Evolutionary conservation across 2,888 invertebrate species (phyloP).

Genomic region (Carabus problematicus): DNA sequence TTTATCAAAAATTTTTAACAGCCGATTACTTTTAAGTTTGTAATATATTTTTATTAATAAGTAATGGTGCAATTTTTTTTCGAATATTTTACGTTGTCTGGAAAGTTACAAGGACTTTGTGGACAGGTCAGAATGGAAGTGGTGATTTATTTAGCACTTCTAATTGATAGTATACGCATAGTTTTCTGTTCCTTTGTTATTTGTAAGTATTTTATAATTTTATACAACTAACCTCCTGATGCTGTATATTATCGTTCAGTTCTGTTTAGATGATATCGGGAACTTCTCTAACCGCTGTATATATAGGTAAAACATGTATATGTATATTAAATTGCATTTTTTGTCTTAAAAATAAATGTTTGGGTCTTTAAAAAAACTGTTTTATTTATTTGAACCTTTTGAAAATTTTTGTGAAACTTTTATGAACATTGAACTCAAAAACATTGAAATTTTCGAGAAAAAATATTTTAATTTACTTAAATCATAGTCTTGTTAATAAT

Average conservation of each 20-base stretch:
- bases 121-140: no score
- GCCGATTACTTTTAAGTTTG: not conserved
- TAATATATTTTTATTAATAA: constrained; percentile 9
- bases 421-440: no score
- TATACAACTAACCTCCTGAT: constrained; percentile 22
- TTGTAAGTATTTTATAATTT: constrained; percentile 27
- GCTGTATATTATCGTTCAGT: constrained; percentile 9
- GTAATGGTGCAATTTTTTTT: constrained; percentile 34
- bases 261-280: constrained; percentile 11
- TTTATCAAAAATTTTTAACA: not conserved
- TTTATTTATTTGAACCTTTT: constrained; percentile 5
- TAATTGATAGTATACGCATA: constrained; percentile 4
- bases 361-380: constrained; percentile 32
- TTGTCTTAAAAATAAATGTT: constrained; percentile 43
- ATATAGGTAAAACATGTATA: constrained; percentile 29
- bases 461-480: not conserved
- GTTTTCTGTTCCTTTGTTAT: constrained; percentile 24
- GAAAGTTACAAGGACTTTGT: constrained; percentile 18
- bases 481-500: no score
- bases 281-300: constrained; percentile 36
- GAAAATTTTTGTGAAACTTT: no score
- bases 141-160: no score
- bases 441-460: not conserved
- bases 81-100: constrained; percentile 19
- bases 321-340: constrained; percentile 38